Evolutionary conservation across 2,888 invertebrate genomes (phyloP).

Genomic region (Eilema caniola): DNA sequence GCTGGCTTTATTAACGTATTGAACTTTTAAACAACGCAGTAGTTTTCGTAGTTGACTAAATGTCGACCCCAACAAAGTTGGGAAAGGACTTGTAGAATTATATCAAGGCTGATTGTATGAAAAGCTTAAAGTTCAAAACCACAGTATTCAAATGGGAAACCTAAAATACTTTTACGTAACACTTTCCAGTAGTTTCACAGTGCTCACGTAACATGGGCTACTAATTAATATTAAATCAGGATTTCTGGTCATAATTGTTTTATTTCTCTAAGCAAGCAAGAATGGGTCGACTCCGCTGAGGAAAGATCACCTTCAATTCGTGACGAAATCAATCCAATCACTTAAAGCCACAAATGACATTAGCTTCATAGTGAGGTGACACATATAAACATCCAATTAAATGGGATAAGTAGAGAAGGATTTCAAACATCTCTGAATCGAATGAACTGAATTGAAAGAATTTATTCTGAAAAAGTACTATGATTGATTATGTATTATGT

Average conservation of each 20-base stretch:
- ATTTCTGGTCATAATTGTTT: neutral
- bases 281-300: neutral
- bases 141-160: neutral
- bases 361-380: too few relatives aligned
- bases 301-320: neutral
- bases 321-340: too few relatives aligned
- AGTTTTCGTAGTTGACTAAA: neutral
- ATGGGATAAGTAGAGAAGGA: too few relatives aligned
- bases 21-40: too few relatives aligned
- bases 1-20: too few relatives aligned
- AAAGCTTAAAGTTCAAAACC: neutral
- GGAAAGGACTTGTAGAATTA: neutral
- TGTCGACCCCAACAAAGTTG: neutral
- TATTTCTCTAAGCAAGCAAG: too few relatives aligned
- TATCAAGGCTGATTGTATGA: neutral
- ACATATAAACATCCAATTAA: too few relatives aligned
- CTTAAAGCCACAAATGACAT: too few relatives aligned
- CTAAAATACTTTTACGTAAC: neutral
- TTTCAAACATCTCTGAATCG: too few relatives aligned
- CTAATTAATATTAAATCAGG: neutral
- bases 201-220: neutral
- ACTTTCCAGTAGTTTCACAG: neutral
- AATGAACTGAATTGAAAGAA: too few relatives aligned
- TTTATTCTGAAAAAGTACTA: too few relatives aligned
- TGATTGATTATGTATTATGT: too few relatives aligned